phyloP scores from a whole-genome alignment of 1,140 invertebrate species.

The Drosophila carrolli region DNA sequence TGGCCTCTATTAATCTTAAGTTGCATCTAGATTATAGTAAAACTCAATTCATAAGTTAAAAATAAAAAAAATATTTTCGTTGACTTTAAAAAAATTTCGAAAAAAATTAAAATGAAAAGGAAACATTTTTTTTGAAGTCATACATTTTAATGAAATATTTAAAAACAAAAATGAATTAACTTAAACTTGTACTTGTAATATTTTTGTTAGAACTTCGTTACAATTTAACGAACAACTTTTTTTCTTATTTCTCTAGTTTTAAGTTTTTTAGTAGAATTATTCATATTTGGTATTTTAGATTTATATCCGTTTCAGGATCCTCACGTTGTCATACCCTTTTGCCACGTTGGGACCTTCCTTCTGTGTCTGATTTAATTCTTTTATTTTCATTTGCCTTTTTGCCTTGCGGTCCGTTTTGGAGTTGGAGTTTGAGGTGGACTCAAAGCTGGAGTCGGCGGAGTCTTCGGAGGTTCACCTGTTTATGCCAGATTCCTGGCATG shows the following conservation, averaged over 20 bases:
- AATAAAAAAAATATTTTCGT: no score
- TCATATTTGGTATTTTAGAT: no score
- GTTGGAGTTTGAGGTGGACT: slow-evolving; percentile 36
- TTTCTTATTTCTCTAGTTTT: no score
- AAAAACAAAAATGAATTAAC: not conserved
- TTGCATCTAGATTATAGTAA: no score
- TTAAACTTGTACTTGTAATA: not conserved
- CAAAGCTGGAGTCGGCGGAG: slow-evolving; percentile 30
- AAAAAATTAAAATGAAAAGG: no score
- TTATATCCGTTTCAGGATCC: not conserved
- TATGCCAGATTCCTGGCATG: slow-evolving; percentile 84
- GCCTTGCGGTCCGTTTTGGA: slow-evolving; percentile 54
- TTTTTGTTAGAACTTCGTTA: no score
- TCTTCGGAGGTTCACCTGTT: slow-evolving; percentile 77
- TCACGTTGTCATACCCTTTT: slow-evolving; percentile 29
- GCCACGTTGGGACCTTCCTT: slow-evolving; percentile 34
- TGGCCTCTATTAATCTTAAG: no score
- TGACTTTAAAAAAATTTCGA: no score
- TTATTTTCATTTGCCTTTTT: slow-evolving; percentile 40
- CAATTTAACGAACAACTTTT: no score
- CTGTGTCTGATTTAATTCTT: slow-evolving; percentile 75
- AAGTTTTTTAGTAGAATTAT: no score
- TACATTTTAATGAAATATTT: not conserved
- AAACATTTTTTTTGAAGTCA: no score
- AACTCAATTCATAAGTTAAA: no score